Evolutionary conservation across 2,888 invertebrate species (phyloP).

Genomic region (Amphipoea oculea): DNA sequence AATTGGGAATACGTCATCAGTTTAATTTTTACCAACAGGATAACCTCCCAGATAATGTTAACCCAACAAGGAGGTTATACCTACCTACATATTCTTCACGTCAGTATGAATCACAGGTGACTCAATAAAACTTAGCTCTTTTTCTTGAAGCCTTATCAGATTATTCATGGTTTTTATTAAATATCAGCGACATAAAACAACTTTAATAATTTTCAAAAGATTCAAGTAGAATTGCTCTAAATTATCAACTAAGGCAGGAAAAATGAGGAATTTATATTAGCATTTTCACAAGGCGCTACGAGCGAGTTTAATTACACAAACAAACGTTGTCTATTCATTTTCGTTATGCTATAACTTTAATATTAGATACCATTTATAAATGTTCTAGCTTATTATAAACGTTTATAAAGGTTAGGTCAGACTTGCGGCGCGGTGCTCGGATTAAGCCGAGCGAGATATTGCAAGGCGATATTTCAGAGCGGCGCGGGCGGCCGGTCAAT

Average conservation of each 20-base stretch:
- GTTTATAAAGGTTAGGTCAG: slow-evolving; percentile 78
- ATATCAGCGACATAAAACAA: not conserved
- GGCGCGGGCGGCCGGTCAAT: slow-evolving; percentile 85
- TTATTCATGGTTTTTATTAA: slow-evolving; percentile 9
- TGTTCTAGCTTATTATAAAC: slow-evolving; percentile 62
- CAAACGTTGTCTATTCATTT: slow-evolving; percentile 60
- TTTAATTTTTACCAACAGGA: not conserved
- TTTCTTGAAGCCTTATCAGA: not conserved
- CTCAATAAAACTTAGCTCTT: slow-evolving; percentile 8
- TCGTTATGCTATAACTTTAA: slow-evolving; percentile 60
- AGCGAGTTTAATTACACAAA: slow-evolving; percentile 60
- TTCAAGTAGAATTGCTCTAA: slow-evolving; percentile 19
- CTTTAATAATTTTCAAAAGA: not conserved
- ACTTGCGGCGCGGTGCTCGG: slow-evolving; percentile 70
- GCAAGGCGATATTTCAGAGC: slow-evolving; percentile 85
- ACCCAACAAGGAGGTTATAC: not conserved
- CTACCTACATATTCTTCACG: not conserved
- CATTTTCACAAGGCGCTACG: slow-evolving; percentile 43
- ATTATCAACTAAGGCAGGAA: slow-evolving; percentile 26
- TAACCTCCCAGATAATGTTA: not conserved
- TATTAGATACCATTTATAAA: slow-evolving; percentile 55
- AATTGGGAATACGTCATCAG: not conserved
- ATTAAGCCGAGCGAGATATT: slow-evolving; percentile 85
- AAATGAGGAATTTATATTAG: slow-evolving; percentile 27
- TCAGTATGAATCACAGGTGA: slow-evolving; percentile 32